phyloP scores from a whole-genome alignment of 2,888 invertebrate genomes.

The Bhutanitis thaidina region DNA sequence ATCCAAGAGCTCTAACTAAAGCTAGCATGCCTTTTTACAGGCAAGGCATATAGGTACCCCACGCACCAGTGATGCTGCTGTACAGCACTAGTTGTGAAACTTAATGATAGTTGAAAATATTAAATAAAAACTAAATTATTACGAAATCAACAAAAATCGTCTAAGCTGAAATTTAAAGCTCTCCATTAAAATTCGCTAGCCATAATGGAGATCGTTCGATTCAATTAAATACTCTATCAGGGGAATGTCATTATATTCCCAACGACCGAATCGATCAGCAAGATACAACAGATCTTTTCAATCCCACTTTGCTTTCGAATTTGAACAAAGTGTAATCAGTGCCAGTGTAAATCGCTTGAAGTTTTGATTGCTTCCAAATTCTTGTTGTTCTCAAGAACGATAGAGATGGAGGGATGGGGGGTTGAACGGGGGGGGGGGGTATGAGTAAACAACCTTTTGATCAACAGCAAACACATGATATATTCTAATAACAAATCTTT shows the following conservation, averaged over 20 bases:
- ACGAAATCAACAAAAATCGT: no score
- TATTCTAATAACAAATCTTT: constrained; percentile 21
- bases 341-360: constrained; percentile 24
- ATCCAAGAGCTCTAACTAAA: no score
- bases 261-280: not conserved
- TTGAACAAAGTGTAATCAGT: constrained; percentile 22
- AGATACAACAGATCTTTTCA: constrained; percentile 3
- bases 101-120: no score
- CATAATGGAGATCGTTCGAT: no score
- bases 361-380: constrained; percentile 32
- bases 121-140: no score
- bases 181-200: no score
- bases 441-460: constrained; percentile 25
- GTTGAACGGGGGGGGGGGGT: not conserved
- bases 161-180: no score
- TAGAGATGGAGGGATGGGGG: not conserved
- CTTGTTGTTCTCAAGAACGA: constrained; percentile 23
- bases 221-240: no score
- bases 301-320: constrained; percentile 14
- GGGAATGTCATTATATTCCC: not conserved
- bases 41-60: no score
- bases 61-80: no score
- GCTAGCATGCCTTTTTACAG: no score
- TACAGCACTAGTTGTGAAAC: no score
- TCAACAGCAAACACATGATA: constrained; percentile 25